phyloP scores from a whole-genome alignment of 2,888 invertebrate species.

The Mesorhabditis belari region DNA sequence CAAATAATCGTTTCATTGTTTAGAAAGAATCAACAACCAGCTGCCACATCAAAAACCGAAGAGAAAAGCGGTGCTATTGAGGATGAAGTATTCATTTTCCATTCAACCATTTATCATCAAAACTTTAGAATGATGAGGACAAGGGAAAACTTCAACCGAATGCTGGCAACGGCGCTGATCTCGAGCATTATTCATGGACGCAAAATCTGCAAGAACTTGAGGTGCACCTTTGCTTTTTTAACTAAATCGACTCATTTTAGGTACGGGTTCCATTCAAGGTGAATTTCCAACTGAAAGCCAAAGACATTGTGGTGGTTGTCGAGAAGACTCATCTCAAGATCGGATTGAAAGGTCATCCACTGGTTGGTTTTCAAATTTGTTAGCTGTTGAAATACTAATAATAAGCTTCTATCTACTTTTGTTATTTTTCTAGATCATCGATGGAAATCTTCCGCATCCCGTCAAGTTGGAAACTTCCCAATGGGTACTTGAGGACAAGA shows the following conservation, averaged over 20 bases:
- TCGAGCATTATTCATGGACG: slow-evolving; percentile 78
- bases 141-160: slow-evolving; percentile 78
- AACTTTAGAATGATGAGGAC: slow-evolving; percentile 1
- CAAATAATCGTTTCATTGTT: too few species aligned
- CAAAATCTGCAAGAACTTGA: slow-evolving; percentile 92
- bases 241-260: slow-evolving; percentile 8
- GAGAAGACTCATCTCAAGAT: slow-evolving; percentile 59
- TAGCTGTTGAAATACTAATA: too few species aligned
- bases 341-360: slow-evolving; percentile 77
- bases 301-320: slow-evolving; percentile 58
- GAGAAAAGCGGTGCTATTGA: not conserved
- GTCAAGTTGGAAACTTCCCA: slow-evolving; percentile 67
- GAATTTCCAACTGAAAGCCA: slow-evolving; percentile 54
- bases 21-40: slow-evolving; percentile 57
- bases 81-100: not conserved
- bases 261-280: slow-evolving; percentile 45
- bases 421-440: too few species aligned
- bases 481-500: slow-evolving; percentile 90
- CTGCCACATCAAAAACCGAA: slow-evolving; percentile 5
- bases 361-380: too few species aligned
- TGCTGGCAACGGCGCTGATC: slow-evolving; percentile 86
- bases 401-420: too few species aligned
- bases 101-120: not conserved
- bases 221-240: slow-evolving; percentile 62
- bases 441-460: slow-evolving; percentile 68